A percentile compares a stretch with the other conserved stretches of the same genome.
phyloP scores from a whole-genome alignment of 2,888 invertebrate genomes.

The Acronicta psi region DNA sequence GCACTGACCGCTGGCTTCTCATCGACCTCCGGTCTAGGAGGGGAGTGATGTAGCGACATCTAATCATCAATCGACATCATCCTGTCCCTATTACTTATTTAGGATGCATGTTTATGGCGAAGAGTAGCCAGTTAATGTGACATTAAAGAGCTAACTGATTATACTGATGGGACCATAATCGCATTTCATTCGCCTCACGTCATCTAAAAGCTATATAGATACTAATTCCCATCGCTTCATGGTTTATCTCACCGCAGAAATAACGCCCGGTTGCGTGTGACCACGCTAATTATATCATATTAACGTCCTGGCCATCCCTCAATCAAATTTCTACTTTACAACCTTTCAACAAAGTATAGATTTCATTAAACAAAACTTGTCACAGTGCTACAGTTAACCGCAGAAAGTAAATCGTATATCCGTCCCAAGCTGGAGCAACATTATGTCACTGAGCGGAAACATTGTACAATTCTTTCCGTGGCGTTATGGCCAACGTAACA shows the following conservation, averaged over 20 bases:
- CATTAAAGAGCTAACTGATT: constrained; percentile 35
- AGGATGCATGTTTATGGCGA: constrained; percentile 21
- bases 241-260: constrained; percentile 64
- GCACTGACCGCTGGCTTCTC: too few species aligned
- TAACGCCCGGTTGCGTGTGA: constrained; percentile 66
- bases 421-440: constrained; percentile 62
- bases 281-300: constrained; percentile 78
- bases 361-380: constrained; percentile 41
- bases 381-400: constrained; percentile 71
- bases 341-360: constrained; percentile 31
- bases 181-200: constrained; percentile 47
- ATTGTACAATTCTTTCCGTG: constrained; percentile 57
- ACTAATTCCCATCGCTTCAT: constrained; percentile 64
- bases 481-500: constrained; percentile 41
- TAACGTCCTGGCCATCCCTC: constrained; percentile 56
- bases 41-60: too few species aligned
- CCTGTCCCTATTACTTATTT: constrained; percentile 10
- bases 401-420: constrained; percentile 77
- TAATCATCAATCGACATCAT: too few species aligned
- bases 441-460: constrained; percentile 71
- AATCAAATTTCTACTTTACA: constrained; percentile 51
- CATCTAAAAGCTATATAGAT: constrained; percentile 45
- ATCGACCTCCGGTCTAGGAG: too few species aligned
- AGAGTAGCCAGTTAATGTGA: constrained; percentile 13
- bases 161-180: constrained; percentile 42